Conservation (phyloP, 2,797 vertebrate species). For the Micropoecilia bifurca region DNA sequence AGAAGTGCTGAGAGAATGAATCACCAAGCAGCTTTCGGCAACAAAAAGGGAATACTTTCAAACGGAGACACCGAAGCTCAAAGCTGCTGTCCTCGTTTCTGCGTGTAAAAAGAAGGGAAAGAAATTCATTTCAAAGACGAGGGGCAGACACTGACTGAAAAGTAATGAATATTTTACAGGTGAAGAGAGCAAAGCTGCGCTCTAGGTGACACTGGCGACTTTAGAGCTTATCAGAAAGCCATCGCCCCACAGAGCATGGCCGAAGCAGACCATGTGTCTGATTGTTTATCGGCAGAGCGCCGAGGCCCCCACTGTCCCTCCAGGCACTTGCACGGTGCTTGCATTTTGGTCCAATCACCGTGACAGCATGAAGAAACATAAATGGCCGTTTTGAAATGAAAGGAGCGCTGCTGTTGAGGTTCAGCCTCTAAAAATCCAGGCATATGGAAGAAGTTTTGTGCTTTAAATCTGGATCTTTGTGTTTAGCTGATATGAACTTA, state of each 20-base stretch:
- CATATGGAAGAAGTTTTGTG: slow-evolving; percentile 22
- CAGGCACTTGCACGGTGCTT: slow-evolving; percentile 38
- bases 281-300: slow-evolving; percentile 71
- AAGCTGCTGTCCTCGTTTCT: slow-evolving; percentile 51
- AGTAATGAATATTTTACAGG: slow-evolving; percentile 83
- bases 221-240: slow-evolving; percentile 75
- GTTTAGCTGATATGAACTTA: slow-evolving; percentile 45
- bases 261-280: slow-evolving; percentile 56
- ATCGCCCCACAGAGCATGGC: slow-evolving; percentile 56
- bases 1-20: slow-evolving; percentile 40
- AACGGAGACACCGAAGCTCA: slow-evolving; percentile 34
- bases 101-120: slow-evolving; percentile 58
- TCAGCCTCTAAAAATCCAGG: slow-evolving; percentile 27
- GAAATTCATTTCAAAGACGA: slow-evolving; percentile 69
- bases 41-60: slow-evolving; percentile 48
- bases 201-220: slow-evolving; percentile 68
- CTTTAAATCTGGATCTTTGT: slow-evolving; percentile 35
- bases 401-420: slow-evolving; percentile 31
- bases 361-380: slow-evolving; percentile 50
- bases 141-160: slow-evolving; percentile 64
- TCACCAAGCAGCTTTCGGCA: slow-evolving; percentile 52
- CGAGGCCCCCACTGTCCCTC: slow-evolving; percentile 32
- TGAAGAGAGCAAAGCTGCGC: slow-evolving; percentile 57
- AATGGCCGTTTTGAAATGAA: slow-evolving; percentile 53
- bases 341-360: slow-evolving; percentile 62